Percentiles rank a stretch among this genome's conserved stretches.
Evolutionary conservation across 2,888 invertebrate genomes (phyloP).

Genomic region (Polydrusus tereticollis): DNA sequence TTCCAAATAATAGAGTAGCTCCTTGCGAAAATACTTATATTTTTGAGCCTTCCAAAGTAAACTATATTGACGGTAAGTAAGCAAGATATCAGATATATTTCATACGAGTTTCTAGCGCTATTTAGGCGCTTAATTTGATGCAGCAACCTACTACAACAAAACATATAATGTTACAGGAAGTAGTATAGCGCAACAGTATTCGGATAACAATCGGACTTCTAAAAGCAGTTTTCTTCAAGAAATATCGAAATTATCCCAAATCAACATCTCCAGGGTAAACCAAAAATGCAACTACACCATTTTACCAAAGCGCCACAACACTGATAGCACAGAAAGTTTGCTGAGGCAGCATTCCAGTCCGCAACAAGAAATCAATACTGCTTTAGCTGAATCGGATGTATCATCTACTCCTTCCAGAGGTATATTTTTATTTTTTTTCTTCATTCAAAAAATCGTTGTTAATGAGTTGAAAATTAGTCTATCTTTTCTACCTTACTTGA

Average conservation of each 20-base stretch:
- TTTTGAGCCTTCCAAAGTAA: slow-evolving; percentile 66
- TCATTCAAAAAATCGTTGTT: no score
- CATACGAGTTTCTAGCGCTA: no score
- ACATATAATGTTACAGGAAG: slow-evolving; percentile 51
- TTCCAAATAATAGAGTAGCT: slow-evolving; percentile 64
- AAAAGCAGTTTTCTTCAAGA: slow-evolving; percentile 68
- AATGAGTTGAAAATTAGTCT: no score
- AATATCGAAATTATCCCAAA: slow-evolving; percentile 79
- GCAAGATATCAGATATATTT: not conserved
- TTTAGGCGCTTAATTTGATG: not conserved
- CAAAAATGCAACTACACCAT: slow-evolving; percentile 81
- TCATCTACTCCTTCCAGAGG: slow-evolving; percentile 61
- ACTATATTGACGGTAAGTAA: slow-evolving; percentile 64
- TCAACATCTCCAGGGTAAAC: slow-evolving; percentile 76
- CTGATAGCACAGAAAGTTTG: slow-evolving; percentile 78
- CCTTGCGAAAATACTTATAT: slow-evolving; percentile 67
- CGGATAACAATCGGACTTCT: slow-evolving; percentile 56
- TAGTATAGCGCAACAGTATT: slow-evolving; percentile 59
- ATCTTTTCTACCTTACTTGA: no score
- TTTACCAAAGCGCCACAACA: slow-evolving; percentile 71
- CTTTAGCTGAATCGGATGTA: slow-evolving; percentile 58
- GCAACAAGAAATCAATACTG: slow-evolving; percentile 51
- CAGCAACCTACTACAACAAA: not conserved
- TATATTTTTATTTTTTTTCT: slow-evolving; percentile 34
- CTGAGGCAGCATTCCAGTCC: slow-evolving; percentile 64